Base-by-base conservation (phyloP, 1,140 invertebrate species). In the Penaeus japonicus region DNA sequence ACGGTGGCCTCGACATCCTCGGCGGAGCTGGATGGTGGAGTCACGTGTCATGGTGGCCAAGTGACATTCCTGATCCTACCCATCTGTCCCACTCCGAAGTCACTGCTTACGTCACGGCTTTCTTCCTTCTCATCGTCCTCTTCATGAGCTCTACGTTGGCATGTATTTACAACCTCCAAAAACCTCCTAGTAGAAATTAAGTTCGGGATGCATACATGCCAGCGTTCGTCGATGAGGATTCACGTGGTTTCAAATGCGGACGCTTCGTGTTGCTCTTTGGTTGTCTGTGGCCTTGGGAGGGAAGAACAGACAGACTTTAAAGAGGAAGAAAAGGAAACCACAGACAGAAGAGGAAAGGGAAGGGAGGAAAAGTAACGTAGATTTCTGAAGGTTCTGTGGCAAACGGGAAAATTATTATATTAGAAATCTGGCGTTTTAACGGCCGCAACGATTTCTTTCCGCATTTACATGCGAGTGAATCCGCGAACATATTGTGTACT, bases 1-100 rank as follows among this genome's bases (percentile, higher is more conserved):
- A 47, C 47, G 47, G 47, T 47, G 47, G 80, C 27, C 47, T 88
- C n/a, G 55, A 84, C 35, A 78, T 88, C 80, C 27, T 88, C 7
- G 54, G 87, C 27, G 80, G 87, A 12, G 20, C 47, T 4, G 65
- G 83, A 12, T 88, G 87, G 87, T 88, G 87, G 87, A 57, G 24
- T 54, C 27, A 73, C 70, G 35, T 30, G n/a, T 27, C 27, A 30
- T 88, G 80, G 80, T n/a, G 47, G 20, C n/a, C 54, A 22, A 57
- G 70, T 30, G 20, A 35, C 32, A 1, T 59, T 4, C n/a, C n/a
- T 12, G 35, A 18, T 24, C 70, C 70, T 17, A 4, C n/a, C 27
- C 22, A 73, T 24, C 18, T 73, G 20, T 73, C 70, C 4, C n/a
- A 83, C 1, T 39, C 62, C 32, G 87, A 88, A 32, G 1, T 84